Percentiles rank a stretch among this genome's conserved stretches.
Evolutionary conservation across 2,113 vertebrate genomes (phyloP).

Genomic region (Sturnira hondurensis): DNA sequence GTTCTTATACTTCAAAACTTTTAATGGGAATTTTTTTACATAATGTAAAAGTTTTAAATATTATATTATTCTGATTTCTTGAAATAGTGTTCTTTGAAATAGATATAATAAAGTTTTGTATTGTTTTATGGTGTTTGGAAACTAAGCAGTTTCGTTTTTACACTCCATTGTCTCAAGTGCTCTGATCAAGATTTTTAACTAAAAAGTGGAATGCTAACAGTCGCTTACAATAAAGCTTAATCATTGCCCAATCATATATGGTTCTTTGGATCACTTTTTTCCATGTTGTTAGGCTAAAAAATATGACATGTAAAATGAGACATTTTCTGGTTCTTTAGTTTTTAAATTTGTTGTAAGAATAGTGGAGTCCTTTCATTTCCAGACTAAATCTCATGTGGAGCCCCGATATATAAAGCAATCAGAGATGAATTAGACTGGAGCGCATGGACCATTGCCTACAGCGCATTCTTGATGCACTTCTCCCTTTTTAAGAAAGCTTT

Average conservation of each 20-base stretch:
- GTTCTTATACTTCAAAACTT: not conserved
- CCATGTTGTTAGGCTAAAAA: not conserved
- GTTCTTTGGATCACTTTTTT: not conserved
- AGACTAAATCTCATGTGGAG: not conserved
- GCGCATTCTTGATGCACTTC: not conserved
- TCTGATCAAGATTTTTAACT: not conserved
- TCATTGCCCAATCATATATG: not conserved
- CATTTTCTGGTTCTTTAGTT: not conserved
- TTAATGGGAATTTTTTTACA: not conserved
- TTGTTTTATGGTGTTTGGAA: not conserved
- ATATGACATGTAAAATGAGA: not conserved
- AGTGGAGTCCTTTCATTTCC: not conserved
- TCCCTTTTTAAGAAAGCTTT: not conserved
- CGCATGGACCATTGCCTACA: not conserved
- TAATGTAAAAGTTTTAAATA: not conserved
- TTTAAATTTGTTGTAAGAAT: not conserved
- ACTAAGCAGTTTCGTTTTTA: conserved; percentile 11
- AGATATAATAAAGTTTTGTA: not conserved
- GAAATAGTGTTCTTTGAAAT: not conserved
- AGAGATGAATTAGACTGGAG: not conserved
- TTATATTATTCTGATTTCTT: not conserved
- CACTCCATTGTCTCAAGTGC: not conserved
- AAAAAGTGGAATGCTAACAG: not conserved
- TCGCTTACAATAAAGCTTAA: not conserved
- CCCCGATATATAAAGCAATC: not conserved